Conservation (phyloP, 2,113 vertebrate genomes). For the Saccopteryx leptura region DNA sequence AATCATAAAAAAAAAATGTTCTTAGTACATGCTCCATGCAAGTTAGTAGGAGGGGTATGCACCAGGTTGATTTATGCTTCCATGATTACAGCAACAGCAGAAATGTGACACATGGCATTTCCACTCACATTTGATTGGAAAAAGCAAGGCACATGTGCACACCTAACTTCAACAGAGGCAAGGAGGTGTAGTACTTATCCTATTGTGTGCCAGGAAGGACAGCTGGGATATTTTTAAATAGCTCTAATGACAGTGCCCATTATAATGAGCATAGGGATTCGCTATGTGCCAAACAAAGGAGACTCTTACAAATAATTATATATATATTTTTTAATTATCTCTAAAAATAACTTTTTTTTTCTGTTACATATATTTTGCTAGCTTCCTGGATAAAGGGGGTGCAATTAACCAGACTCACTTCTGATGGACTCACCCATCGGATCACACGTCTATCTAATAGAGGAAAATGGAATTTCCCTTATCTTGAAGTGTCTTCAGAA, state of each 20-base stretch:
- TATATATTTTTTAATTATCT: not conserved
- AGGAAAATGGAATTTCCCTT: not conserved
- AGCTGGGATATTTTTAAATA: not conserved
- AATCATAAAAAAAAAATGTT: not conserved
- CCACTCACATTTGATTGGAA: not conserved
- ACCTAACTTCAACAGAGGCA: not conserved
- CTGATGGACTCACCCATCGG: not conserved
- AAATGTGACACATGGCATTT: not conserved
- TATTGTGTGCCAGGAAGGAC: not conserved
- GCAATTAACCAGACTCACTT: not conserved
- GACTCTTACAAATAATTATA: not conserved
- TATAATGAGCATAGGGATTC: not conserved
- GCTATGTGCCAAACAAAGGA: not conserved
- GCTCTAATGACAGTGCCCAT: not conserved
- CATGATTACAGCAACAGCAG: not conserved
- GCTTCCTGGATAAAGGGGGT: not conserved
- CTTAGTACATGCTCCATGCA: not conserved
- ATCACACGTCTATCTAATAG: not conserved
- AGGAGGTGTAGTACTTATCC: not conserved
- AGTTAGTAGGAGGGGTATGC: not conserved
- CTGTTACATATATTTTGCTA: not conserved
- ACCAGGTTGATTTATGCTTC: not conserved
- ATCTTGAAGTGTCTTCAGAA: constrained; percentile 46
- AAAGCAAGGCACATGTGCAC: not conserved
- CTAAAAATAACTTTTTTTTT: not conserved